Evolutionary conservation across 2,888 invertebrate species (phyloP).

Genomic region (Hirtodrosophila cameraria): DNA sequence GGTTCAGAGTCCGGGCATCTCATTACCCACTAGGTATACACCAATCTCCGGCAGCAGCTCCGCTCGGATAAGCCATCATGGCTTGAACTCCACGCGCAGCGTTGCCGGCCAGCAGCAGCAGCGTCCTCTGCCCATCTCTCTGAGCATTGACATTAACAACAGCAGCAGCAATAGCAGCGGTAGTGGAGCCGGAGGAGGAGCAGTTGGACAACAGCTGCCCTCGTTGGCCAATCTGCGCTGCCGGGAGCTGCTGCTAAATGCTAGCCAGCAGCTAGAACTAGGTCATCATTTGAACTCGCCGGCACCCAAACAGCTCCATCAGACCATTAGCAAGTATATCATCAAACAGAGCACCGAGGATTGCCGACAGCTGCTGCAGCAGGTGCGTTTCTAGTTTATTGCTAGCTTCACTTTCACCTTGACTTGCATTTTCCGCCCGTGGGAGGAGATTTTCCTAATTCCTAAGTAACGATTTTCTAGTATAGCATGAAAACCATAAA

Average conservation of each 20-base stretch:
- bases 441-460: too few relatives aligned
- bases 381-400: too few relatives aligned
- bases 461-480: too few relatives aligned
- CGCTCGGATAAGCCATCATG: constrained; percentile 62
- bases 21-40: constrained; percentile 60
- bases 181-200: constrained; percentile 6
- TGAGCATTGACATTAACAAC: constrained; percentile 72
- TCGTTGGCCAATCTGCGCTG: constrained; percentile 66
- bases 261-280: constrained; percentile 52
- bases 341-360: constrained; percentile 89
- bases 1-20: constrained; percentile 12
- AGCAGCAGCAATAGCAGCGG: constrained; percentile 62
- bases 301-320: constrained; percentile 64
- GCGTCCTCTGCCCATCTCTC: constrained; percentile 69
- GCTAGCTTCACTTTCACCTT: too few relatives aligned
- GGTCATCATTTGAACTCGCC: constrained; percentile 25
- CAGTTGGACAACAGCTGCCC: constrained; percentile 32
- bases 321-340: constrained; percentile 86
- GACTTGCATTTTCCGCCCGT: too few relatives aligned
- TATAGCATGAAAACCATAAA: too few relatives aligned
- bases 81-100: constrained; percentile 50
- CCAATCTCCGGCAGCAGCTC: constrained; percentile 56
- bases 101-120: constrained; percentile 58
- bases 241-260: constrained; percentile 57
- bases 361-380: constrained; percentile 88